phyloP scores from a whole-genome alignment of 1,140 invertebrate genomes.

The Cepaea nemoralis region DNA sequence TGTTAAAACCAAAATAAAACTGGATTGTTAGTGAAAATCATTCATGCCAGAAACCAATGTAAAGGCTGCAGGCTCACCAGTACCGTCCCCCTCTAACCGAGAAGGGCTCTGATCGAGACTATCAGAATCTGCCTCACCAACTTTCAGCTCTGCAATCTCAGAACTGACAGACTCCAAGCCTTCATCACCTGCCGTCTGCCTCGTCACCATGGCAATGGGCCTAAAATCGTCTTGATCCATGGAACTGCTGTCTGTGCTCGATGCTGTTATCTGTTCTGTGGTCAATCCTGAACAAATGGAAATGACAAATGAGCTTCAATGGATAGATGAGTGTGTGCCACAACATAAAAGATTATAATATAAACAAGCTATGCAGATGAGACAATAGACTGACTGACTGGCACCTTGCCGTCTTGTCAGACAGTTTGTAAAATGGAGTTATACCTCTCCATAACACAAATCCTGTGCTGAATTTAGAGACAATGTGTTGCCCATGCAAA shows the following conservation, averaged over 20 bases:
- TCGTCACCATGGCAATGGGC: slow-evolving; percentile 44
- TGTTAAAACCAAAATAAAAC: too few species aligned
- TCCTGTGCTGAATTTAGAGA: too few species aligned
- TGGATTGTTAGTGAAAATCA: too few species aligned
- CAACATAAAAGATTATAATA: too few species aligned
- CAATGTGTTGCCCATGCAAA: too few species aligned
- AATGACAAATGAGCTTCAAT: not conserved
- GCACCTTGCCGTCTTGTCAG: too few species aligned
- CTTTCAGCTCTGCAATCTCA: slow-evolving; percentile 24
- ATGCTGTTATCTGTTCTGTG: slow-evolving; percentile 9
- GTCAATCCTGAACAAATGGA: not conserved
- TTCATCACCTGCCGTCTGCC: slow-evolving; percentile 34
- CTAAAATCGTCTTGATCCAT: slow-evolving; percentile 43
- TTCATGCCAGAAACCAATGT: not conserved
- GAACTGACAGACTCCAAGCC: slow-evolving; percentile 27
- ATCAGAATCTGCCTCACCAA: slow-evolving; percentile 32
- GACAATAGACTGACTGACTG: too few species aligned
- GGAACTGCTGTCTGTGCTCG: slow-evolving; percentile 32
- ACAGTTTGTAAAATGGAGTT: too few species aligned
- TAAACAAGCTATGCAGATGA: too few species aligned
- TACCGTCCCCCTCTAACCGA: not conserved
- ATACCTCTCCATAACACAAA: too few species aligned
- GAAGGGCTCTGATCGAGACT: slow-evolving; percentile 15
- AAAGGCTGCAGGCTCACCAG: slow-evolving; percentile 23
- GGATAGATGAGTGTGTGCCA: too few species aligned